phyloP scores from a whole-genome alignment of 1,140 invertebrate species.

The Antheraea mylitta region DNA sequence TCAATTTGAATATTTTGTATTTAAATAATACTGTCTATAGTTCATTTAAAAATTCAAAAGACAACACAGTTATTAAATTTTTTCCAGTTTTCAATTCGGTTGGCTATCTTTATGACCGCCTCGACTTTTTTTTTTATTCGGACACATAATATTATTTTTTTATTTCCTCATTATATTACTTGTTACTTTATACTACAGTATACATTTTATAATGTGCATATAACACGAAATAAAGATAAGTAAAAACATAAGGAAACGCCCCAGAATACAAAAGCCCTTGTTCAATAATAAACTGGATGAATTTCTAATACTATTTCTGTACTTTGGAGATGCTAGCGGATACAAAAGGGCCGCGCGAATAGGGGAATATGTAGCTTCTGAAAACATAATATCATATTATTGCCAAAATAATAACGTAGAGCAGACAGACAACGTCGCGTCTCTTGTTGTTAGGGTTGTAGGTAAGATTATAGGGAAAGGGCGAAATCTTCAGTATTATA shows the following conservation, averaged over 20 bases:
- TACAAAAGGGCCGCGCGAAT: slow-evolving; percentile 8
- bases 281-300: slow-evolving; percentile 64
- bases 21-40: no score
- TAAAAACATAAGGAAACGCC: slow-evolving; percentile 38
- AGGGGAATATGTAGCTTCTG: slow-evolving; percentile 41
- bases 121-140: no score
- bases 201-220: not conserved
- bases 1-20: no score
- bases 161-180: not conserved
- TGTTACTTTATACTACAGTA: not conserved
- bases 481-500: no score
- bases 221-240: not conserved
- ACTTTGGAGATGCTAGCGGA: slow-evolving; percentile 43
- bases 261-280: slow-evolving; percentile 56
- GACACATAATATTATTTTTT: not conserved
- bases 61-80: no score
- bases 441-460: slow-evolving; percentile 40
- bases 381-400: slow-evolving; percentile 64
- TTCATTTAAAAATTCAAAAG: no score
- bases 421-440: slow-evolving; percentile 47
- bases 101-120: no score
- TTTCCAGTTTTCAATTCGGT: no score
- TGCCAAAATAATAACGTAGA: slow-evolving; percentile 68
- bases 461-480: not conserved
- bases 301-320: slow-evolving; percentile 72